Evolutionary conservation across 2,888 invertebrate genomes (phyloP), one percentile per base, ranked within the genome.

Genomic region (Parnassius glacialis): DNA sequence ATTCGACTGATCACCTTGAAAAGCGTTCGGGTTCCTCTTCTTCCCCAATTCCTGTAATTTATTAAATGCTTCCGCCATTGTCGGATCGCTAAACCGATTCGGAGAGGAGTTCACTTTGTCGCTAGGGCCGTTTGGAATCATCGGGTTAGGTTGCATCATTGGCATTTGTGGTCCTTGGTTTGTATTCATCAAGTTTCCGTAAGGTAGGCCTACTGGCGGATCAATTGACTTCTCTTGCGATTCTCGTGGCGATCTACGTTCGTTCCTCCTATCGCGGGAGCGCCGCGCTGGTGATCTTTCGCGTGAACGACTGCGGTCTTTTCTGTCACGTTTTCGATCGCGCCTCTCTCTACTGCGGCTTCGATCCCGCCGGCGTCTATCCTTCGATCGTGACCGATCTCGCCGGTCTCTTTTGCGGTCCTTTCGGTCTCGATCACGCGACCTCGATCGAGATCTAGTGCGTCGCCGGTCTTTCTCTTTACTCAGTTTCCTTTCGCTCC

Each of bases 21-120:
- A 92, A 1, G 93, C 93, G 67, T 92, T 92, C 0, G 94, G 92
- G 71, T 93, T 94, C 3, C 94, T 89, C 56, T 94, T 92, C 61
- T 93, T 92, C 48, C 93, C 93, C 20, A 92, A 69, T 64, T 92
- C 90, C 64, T 90, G 87, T 45, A 92, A 73, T 63, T 89, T 88
- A 59, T 68, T 85, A 61, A 84, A 81, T 7, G 90, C 73, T 2
- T 89, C 90, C 0, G 76, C 69, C 61, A 88, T 79, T 11, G 80
- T 59, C 1, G 84, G 77, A 65, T 89, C 90, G 64, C 65, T 78
- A 70, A 83, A 88, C 1, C 84, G 80, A 57, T 63, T 75, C 20
- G 48, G 63, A 2, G 65, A 52, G 10, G 58, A 66, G 9, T 68
- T 69, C 3, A 68, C 45, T 2, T 58, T 67, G 10, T 64, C 67